A percentile compares a stretch with the other conserved stretches of the same genome.
These are phyloP conservation scores for Podarcis cretensis DNA, from an alignment of 2,113 vertebrate genomes.

Conservation along the genomic window DNA sequence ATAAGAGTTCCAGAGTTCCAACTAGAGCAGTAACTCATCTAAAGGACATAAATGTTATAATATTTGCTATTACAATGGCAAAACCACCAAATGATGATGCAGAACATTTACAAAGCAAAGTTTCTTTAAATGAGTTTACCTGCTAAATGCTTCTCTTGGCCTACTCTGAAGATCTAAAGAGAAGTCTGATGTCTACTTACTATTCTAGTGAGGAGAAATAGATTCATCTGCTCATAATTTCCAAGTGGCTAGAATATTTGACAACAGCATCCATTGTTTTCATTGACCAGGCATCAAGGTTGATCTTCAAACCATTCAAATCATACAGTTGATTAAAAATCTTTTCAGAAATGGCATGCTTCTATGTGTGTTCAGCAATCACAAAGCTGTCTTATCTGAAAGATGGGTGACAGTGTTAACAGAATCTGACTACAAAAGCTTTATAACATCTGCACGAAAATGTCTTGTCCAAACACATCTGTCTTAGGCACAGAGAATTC, in stretches of 20 bases:
- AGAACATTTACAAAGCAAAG: not conserved
- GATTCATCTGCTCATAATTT: slow-evolving; percentile 31
- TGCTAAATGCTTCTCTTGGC: not conserved
- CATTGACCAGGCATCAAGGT: slow-evolving; percentile 6
- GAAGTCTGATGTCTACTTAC: not conserved
- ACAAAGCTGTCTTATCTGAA: slow-evolving; percentile 30
- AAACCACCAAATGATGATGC: not conserved
- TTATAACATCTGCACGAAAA: slow-evolving; percentile 49
- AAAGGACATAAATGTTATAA: not conserved
- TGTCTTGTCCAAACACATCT: slow-evolving; percentile 58
- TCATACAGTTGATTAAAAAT: slow-evolving; percentile 51
- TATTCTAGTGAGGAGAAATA: slow-evolving; percentile 1
- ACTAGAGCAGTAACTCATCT: not conserved
- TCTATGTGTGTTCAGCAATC: slow-evolving; percentile 45
- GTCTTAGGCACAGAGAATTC: slow-evolving; percentile 27
- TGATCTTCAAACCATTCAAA: slow-evolving; percentile 44
- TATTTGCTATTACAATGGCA: not conserved
- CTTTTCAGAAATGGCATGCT: slow-evolving; percentile 27
- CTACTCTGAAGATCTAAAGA: not conserved
- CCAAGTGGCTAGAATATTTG: slow-evolving; percentile 37
- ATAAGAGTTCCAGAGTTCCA: not conserved
- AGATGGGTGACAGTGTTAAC: not conserved
- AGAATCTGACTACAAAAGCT: slow-evolving; percentile 14
- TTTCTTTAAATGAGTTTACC: not conserved
- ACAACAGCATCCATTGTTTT: slow-evolving; percentile 26